phyloP scores from a whole-genome alignment of 2,113 vertebrate genomes.

The Lycaon pictus region DNA sequence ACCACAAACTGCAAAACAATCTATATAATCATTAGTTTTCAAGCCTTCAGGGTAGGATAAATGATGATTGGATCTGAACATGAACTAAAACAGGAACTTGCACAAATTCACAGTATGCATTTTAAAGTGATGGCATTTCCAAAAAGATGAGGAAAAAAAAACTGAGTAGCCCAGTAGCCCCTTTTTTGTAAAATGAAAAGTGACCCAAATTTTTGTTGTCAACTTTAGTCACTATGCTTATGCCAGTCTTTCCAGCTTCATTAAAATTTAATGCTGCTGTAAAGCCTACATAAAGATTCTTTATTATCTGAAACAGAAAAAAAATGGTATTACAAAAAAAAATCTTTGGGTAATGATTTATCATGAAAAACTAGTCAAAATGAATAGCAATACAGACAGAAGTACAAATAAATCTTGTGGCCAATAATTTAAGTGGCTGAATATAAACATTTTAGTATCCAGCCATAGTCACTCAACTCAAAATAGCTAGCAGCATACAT shows the following conservation, averaged over 20 bases:
- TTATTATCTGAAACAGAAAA: background rate
- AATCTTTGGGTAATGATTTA: background rate
- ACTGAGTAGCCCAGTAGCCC: constrained; percentile 45
- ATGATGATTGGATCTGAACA: constrained; percentile 82
- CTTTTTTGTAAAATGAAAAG: constrained; percentile 68
- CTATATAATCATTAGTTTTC: constrained; percentile 83
- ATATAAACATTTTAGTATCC: background rate
- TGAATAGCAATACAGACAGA: background rate
- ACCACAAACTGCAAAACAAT: constrained; percentile 79
- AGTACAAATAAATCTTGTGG: background rate
- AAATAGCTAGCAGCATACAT: background rate
- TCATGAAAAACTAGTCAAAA: constrained; percentile 39
- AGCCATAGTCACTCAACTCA: background rate
- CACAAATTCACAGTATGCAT: constrained; percentile 1
- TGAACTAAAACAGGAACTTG: constrained; percentile 72
- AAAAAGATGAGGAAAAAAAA: constrained; percentile 6
- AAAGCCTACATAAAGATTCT: background rate
- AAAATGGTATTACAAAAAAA: background rate
- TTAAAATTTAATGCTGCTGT: constrained; percentile 4
- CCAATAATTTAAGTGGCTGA: background rate
- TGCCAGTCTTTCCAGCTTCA: background rate
- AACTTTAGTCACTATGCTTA: background rate
- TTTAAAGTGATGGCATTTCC: constrained; percentile 69
- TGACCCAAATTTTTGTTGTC: constrained; percentile 59
- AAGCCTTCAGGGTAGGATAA: constrained; percentile 81